phyloP scores from a whole-genome alignment of 2,797 vertebrate genomes.

The Falco columbarius region DNA sequence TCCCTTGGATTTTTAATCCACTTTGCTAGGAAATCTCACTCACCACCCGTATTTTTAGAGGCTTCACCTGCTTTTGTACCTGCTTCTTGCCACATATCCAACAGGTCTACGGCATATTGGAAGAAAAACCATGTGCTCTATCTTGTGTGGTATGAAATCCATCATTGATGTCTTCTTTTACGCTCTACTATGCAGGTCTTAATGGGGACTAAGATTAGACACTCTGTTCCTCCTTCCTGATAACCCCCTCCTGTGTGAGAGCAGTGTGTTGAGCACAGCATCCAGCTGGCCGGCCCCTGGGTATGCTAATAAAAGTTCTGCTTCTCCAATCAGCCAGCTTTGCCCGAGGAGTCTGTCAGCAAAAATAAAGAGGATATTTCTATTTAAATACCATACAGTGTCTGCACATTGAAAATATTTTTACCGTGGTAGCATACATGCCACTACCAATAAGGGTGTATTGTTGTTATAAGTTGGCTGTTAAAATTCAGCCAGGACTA shows the following conservation, averaged over 20 bases:
- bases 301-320: slow-evolving; percentile 38
- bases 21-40: slow-evolving; percentile 25
- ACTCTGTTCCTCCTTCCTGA: background rate
- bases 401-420: slow-evolving; percentile 36
- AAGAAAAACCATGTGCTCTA: background rate
- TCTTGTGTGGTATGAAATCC: background rate
- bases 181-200: background rate
- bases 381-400: slow-evolving; percentile 58
- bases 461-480: slow-evolving; percentile 10
- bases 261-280: background rate
- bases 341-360: slow-evolving; percentile 49
- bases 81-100: background rate
- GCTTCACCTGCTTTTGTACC: background rate
- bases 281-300: background rate
- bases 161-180: background rate
- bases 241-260: background rate
- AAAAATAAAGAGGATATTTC: slow-evolving; percentile 65
- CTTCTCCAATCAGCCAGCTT: slow-evolving; percentile 7
- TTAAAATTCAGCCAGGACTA: slow-evolving; percentile 34
- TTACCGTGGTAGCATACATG: slow-evolving; percentile 34
- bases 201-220: background rate
- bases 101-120: background rate
- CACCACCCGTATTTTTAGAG: background rate
- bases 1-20: slow-evolving; percentile 55
- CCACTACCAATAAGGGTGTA: slow-evolving; percentile 37